phyloP scores from a whole-genome alignment of 2,113 vertebrate species.

The Coryphaenoides rupestris region DNA sequence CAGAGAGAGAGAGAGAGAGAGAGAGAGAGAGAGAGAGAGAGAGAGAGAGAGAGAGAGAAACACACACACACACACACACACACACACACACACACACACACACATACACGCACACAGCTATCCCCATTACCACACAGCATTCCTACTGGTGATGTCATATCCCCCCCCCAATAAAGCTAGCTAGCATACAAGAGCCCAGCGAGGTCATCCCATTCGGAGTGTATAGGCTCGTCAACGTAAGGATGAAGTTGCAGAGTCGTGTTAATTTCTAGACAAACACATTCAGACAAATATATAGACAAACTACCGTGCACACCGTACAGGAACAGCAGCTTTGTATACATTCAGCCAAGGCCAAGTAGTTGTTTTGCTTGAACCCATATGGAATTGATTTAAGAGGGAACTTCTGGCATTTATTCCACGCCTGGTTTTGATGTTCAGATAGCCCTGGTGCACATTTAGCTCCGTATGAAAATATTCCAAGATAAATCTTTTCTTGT shows the following conservation, averaged over 20 bases:
- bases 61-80: no score
- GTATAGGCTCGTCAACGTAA: no score
- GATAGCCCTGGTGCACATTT: slow-evolving; percentile 59
- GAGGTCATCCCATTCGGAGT: background rate
- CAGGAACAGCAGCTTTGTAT: slow-evolving; percentile 47
- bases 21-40: no score
- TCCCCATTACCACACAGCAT: no score
- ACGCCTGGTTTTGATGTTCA: slow-evolving; percentile 62
- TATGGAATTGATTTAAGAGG: slow-evolving; percentile 62
- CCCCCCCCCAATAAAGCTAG: background rate
- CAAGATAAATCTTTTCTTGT: slow-evolving; percentile 58
- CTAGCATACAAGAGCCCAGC: background rate
- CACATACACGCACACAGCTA: background rate
- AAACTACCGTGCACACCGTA: slow-evolving; percentile 63
- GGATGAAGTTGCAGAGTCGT: slow-evolving; percentile 30
- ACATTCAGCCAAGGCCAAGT: slow-evolving; percentile 46
- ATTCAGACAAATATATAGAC: slow-evolving; percentile 49
- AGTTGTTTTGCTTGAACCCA: slow-evolving; percentile 64
- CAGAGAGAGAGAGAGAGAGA: no score
- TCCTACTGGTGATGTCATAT: no score
- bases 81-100: background rate
- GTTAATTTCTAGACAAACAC: slow-evolving; percentile 59
- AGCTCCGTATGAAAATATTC: slow-evolving; percentile 47
- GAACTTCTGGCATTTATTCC: slow-evolving; percentile 59
- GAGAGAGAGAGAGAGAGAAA: no score